Base-by-base conservation (phyloP, 2,797 vertebrate genomes). In the Enteromius argenteus region DNA sequence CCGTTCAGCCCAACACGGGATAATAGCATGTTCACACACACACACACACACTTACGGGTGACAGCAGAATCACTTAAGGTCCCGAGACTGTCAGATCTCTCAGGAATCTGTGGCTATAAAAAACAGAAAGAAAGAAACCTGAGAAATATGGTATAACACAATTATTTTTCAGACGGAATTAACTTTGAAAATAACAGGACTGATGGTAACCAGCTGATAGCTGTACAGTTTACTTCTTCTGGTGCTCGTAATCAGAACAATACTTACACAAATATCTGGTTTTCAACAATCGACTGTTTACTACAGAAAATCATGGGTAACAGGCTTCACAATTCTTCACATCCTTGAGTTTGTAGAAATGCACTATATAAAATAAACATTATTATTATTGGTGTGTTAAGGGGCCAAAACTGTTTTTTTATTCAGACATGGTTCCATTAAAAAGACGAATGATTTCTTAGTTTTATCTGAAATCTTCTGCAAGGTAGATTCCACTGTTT, bases 91-190 rank as follows among this genome's bases (percentile, higher is more conserved):
- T 95, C 89, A 3, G 91, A 94, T 86, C 90, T 91, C 90, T 96
- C 95, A 46, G 95, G 95, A 87, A 96, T 95, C 90, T 96, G 95
- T 86, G 95, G 95, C 95, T 95, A 67, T 87, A 23, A 60, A 23
- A 14, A 19, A n/a, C 6, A 27, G 23, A 85, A n/a, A 46, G 30
- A 46, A 42, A 14, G 6, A 56, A 49, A 14, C 5, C 14, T 23
- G 56, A 80, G 35, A 42, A 81, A 58, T 13, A 68, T 3, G 3
- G 44, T 19, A 35, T 3, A 56, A 17, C 4, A 62, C 5, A 15
- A 62, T 15, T 7, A 15, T 62, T 58, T 58, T 62, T 30, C 27
- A 13, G 27, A 30, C 60, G 30, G 27, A 30, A 14, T 60, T 62
- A 62, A 30, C 23, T 7, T n/a, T 62, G 67, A 42, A 66, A 66